Evolutionary conservation across 2,888 invertebrate species (phyloP).

Genomic region (Salticus scenicus): DNA sequence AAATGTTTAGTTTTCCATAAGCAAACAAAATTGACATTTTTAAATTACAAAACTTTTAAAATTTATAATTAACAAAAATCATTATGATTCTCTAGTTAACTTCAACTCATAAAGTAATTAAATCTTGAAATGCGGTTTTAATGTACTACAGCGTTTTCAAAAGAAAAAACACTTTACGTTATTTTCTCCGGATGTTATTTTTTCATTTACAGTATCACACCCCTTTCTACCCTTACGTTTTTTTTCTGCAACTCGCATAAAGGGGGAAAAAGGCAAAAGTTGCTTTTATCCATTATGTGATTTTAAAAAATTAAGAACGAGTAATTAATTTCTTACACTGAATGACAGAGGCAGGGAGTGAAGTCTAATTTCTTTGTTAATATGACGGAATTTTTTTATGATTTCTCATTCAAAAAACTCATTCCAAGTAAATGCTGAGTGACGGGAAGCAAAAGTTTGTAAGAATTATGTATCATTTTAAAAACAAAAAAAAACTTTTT

Average conservation of each 20-base stretch:
- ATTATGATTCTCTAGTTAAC: no score
- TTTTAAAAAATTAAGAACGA: neutral
- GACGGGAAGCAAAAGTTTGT: neutral
- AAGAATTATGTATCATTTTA: neutral
- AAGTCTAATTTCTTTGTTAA: constrained; percentile 1
- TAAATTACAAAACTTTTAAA: no score
- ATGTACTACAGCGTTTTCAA: no score
- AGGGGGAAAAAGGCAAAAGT: no score
- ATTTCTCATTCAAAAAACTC: neutral
- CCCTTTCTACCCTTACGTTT: neutral
- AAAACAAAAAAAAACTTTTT: neutral
- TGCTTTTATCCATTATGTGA: neutral
- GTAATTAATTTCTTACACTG: neutral
- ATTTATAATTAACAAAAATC: no score
- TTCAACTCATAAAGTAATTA: no score
- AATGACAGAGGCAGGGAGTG: neutral
- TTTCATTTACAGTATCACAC: neutral
- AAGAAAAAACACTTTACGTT: neutral
- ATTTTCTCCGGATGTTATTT: neutral
- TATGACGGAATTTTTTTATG: neutral
- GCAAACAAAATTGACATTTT: no score
- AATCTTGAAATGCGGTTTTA: no score
- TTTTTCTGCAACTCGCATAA: neutral
- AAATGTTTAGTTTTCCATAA: no score
- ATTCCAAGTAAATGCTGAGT: neutral